Evolutionary conservation across 2,888 invertebrate genomes (phyloP).

Genomic region (Latrodectus hesperus): DNA sequence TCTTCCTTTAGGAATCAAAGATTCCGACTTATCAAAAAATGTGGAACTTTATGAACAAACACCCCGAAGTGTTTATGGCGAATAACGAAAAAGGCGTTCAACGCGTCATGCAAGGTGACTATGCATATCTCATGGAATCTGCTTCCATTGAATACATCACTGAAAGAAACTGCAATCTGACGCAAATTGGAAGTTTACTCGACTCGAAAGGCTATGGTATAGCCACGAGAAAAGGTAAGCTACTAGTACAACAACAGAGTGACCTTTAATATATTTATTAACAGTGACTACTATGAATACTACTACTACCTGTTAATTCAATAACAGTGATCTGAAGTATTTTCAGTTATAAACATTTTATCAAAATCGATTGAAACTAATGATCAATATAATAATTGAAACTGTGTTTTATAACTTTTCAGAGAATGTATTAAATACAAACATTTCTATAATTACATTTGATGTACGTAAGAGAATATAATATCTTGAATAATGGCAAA

Average conservation of each 20-base stretch:
- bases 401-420: too few relatives aligned
- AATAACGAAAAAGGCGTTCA: conserved; percentile 82
- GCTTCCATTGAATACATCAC: conserved; percentile 96
- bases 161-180: conserved; percentile 90
- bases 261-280: too few relatives aligned
- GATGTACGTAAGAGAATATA: too few relatives aligned
- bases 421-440: too few relatives aligned
- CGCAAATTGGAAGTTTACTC: conserved; percentile 90
- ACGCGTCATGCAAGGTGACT: conserved; percentile 77
- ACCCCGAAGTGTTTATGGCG: conserved; percentile 71
- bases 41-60: conserved; percentile 76
- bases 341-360: too few relatives aligned
- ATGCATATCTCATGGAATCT: conserved; percentile 88
- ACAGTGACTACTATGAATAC: too few relatives aligned
- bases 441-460: too few relatives aligned
- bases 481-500: too few relatives aligned
- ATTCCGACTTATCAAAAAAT: conserved; percentile 75
- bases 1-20: conserved; percentile 71
- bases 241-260: background rate
- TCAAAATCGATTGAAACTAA: too few relatives aligned
- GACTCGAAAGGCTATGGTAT: conserved; percentile 98
- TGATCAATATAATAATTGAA: too few relatives aligned
- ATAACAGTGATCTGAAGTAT: too few relatives aligned
- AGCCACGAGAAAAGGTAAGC: conserved; percentile 89
- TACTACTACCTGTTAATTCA: too few relatives aligned